Evolutionary conservation across 2,113 vertebrate genomes (phyloP).

Genomic region (Toxotes chatareus): DNA sequence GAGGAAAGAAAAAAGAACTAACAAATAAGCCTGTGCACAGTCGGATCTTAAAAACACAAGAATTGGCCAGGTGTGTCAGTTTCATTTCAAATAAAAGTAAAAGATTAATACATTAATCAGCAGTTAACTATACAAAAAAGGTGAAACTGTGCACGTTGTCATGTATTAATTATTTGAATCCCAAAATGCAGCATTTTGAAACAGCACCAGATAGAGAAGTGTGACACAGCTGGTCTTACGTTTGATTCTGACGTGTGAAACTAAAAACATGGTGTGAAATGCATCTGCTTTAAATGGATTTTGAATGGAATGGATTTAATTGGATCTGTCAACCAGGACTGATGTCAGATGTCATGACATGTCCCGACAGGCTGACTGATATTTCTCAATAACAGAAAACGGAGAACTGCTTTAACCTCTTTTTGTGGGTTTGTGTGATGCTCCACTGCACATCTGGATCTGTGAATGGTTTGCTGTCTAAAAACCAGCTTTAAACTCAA

Average conservation of each 20-base stretch:
- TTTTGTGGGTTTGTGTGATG: background rate
- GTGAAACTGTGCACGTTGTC: background rate
- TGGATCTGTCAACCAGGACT: conserved; percentile 13
- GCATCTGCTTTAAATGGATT: conserved; percentile 5
- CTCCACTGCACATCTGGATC: background rate
- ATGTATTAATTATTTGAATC: conserved; percentile 7
- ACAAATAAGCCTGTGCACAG: too few relatives aligned
- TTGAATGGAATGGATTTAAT: conserved; percentile 24
- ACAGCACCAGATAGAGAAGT: conserved; percentile 15
- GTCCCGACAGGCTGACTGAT: background rate
- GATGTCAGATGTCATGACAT: conserved; percentile 11
- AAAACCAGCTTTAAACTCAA: background rate
- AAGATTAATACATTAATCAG: background rate
- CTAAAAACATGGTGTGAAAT: conserved; percentile 16
- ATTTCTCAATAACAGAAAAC: background rate
- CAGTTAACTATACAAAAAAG: background rate
- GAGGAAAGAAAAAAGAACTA: background rate
- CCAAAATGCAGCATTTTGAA: conserved; percentile 19
- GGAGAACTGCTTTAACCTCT: background rate
- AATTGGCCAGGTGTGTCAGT: too few relatives aligned
- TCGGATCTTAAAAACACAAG: too few relatives aligned
- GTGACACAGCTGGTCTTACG: conserved; percentile 7
- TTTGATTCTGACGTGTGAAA: conserved; percentile 23
- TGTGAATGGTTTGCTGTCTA: background rate
- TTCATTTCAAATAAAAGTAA: too few relatives aligned